Evolutionary conservation across 2,797 vertebrate species (phyloP).

Genomic region (Sebastes taczanowskii): DNA sequence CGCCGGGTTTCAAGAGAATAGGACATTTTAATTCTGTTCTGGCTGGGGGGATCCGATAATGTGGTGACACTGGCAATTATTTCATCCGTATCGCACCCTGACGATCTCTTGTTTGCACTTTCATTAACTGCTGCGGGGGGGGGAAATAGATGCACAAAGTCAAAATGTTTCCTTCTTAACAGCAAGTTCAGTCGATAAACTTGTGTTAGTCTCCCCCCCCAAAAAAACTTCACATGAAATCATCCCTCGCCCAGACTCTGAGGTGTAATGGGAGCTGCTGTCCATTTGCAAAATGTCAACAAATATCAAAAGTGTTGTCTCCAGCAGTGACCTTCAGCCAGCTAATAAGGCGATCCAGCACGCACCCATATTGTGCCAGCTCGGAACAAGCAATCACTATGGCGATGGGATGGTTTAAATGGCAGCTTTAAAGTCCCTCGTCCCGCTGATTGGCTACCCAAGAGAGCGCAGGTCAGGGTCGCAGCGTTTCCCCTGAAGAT

Average conservation of each 20-base stretch:
- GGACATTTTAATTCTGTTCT: slow-evolving; percentile 57
- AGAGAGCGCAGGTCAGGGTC: slow-evolving; percentile 11
- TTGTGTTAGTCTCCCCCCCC: neutral
- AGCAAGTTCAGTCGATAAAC: neutral
- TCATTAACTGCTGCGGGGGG: slow-evolving; percentile 18
- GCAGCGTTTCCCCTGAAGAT: neutral
- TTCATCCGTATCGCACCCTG: slow-evolving; percentile 24
- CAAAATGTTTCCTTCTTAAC: neutral
- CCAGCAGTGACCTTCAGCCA: slow-evolving; percentile 61
- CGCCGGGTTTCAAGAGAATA: slow-evolving; percentile 37
- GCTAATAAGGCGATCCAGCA: slow-evolving; percentile 47
- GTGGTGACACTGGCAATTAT: slow-evolving; percentile 52
- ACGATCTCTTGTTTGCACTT: slow-evolving; percentile 26
- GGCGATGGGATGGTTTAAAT: slow-evolving; percentile 41
- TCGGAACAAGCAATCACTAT: slow-evolving; percentile 45
- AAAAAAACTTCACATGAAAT: slow-evolving; percentile 1
- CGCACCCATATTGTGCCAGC: slow-evolving; percentile 21
- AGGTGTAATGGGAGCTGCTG: slow-evolving; percentile 32
- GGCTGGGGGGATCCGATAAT: slow-evolving; percentile 44
- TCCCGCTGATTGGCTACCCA: slow-evolving; percentile 27
- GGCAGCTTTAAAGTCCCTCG: slow-evolving; percentile 23
- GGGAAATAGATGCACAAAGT: slow-evolving; percentile 20
- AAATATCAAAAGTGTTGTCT: slow-evolving; percentile 70
- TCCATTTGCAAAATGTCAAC: slow-evolving; percentile 72
- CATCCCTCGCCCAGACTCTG: neutral